phyloP scores from a whole-genome alignment of 2,113 vertebrate species.

The Centropus unirufus region DNA sequence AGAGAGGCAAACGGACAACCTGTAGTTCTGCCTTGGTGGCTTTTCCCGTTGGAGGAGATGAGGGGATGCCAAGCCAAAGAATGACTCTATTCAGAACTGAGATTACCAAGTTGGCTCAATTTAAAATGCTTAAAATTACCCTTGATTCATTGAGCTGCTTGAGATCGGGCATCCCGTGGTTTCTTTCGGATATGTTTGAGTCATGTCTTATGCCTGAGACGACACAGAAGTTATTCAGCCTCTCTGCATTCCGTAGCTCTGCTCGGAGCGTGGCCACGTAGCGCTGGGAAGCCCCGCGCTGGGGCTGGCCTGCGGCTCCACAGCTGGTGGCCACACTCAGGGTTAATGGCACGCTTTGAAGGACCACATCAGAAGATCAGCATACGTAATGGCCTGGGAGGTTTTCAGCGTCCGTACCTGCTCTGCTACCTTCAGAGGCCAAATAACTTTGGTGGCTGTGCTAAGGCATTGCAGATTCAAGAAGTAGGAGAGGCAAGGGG shows the following conservation, averaged over 20 bases:
- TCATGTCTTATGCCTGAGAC: not conserved
- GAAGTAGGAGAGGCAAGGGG: conserved; percentile 10
- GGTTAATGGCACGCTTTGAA: conserved; percentile 51
- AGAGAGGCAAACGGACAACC: not conserved
- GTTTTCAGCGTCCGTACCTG: conserved; percentile 49
- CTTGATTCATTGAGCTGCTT: not conserved
- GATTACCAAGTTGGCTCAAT: not conserved
- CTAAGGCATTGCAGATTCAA: conserved; percentile 6
- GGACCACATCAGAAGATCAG: conserved; percentile 15
- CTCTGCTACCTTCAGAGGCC: not conserved
- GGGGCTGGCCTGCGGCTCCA: conserved; percentile 50
- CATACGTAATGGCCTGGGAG: not conserved
- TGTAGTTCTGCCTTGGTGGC: not conserved
- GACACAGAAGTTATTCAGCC: not conserved
- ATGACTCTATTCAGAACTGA: not conserved
- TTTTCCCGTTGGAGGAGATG: not conserved
- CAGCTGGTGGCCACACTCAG: conserved; percentile 65
- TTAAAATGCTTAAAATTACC: not conserved
- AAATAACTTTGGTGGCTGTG: not conserved
- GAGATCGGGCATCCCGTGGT: not conserved
- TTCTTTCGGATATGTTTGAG: not conserved
- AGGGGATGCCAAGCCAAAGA: not conserved
- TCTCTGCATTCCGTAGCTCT: not conserved
- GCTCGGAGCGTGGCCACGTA: not conserved
- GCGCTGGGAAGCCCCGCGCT: not conserved